Percentiles rank a stretch among this genome's conserved stretches.
These are phyloP conservation scores for Neodiprion lecontei DNA, from an alignment of 1,140 invertebrate genomes.

Conservation along the genomic window DNA sequence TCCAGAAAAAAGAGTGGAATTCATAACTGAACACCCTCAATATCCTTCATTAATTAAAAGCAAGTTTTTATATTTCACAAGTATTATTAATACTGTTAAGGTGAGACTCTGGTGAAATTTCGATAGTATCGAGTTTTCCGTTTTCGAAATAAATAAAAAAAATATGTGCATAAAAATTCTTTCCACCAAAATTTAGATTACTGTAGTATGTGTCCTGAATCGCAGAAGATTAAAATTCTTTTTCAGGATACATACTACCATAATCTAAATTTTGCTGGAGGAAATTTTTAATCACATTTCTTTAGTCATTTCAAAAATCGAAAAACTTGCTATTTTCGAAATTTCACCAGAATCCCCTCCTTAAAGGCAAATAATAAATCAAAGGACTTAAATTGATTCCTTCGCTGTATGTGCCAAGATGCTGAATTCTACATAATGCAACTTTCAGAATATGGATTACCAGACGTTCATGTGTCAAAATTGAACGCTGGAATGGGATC, in stretches of 20 bases:
- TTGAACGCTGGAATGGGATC: slow-evolving; percentile 73
- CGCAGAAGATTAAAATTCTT: too few species aligned
- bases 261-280: too few species aligned
- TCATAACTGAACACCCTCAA: slow-evolving; percentile 76
- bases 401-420: slow-evolving; percentile 15
- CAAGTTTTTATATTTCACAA: slow-evolving; percentile 41
- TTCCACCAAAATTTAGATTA: slow-evolving; percentile 24
- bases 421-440: slow-evolving; percentile 15
- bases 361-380: slow-evolving; percentile 5
- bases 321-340: slow-evolving; percentile 7
- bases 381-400: slow-evolving; percentile 8
- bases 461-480: slow-evolving; percentile 75
- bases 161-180: slow-evolving; percentile 29
- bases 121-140: slow-evolving; percentile 58
- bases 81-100: not conserved
- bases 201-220: slow-evolving; percentile 18
- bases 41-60: slow-evolving; percentile 69
- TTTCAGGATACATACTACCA: too few species aligned
- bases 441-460: slow-evolving; percentile 78
- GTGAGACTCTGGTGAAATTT: not conserved
- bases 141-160: slow-evolving; percentile 21
- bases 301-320: not conserved
- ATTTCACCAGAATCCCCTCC: not conserved
- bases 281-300: slow-evolving; percentile 22
- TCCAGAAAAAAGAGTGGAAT: slow-evolving; percentile 61